These are phyloP conservation scores for Pangasius macronema DNA, from an alignment of 2,797 vertebrate genomes.

Conservation along the genomic window DNA sequence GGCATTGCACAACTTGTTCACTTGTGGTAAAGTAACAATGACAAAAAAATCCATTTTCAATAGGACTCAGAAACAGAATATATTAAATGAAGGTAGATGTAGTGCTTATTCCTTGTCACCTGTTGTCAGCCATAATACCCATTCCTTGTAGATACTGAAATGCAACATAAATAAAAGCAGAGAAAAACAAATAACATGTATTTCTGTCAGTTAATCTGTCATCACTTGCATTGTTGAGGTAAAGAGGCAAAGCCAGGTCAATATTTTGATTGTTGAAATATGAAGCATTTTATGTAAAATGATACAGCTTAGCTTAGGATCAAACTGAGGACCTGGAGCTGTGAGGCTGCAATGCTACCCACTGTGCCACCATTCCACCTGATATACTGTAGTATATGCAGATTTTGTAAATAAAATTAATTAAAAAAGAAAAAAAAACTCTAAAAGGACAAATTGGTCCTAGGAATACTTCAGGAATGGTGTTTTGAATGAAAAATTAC, in stretches of 20 bases:
- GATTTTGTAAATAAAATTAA: background rate
- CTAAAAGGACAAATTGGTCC: background rate
- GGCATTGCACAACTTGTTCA: background rate
- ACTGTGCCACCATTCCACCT: background rate
- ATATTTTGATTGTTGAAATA: background rate
- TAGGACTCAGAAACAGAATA: background rate
- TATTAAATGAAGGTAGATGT: background rate
- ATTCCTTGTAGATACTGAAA: background rate
- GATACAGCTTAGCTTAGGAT: background rate
- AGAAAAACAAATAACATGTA: background rate
- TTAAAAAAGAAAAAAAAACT: background rate
- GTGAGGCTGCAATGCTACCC: background rate
- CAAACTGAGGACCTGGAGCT: background rate
- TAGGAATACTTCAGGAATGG: background rate
- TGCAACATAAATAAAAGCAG: background rate
- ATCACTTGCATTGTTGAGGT: background rate
- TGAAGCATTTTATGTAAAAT: background rate
- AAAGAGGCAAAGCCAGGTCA: background rate
- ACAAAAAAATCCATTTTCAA: background rate
- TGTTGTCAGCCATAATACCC: background rate
- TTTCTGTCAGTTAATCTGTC: background rate
- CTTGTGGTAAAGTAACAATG: background rate
- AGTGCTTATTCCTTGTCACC: background rate
- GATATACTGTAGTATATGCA: background rate
- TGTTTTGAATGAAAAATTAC: background rate